A percentile compares a stretch with the other conserved stretches of the same genome.
Evolutionary conservation across 2,113 vertebrate species (phyloP).

Genomic region (Heterocephalus glaber): DNA sequence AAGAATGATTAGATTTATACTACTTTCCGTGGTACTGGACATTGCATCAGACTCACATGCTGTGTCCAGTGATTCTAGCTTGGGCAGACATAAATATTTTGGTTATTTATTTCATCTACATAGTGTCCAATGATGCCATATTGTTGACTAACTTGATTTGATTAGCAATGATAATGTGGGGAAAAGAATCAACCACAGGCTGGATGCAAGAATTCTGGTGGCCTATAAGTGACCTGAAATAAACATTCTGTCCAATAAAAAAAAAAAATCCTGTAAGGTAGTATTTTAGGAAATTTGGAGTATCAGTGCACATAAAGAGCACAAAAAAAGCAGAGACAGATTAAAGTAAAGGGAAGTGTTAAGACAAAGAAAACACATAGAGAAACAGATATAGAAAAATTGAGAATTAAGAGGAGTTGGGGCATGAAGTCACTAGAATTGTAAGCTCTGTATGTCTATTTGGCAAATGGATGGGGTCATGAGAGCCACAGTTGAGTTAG

Average conservation of each 20-base stretch:
- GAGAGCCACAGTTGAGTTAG: neutral
- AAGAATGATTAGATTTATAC: neutral
- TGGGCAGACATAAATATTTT: neutral
- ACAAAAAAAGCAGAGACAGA: neutral
- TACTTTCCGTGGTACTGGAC: neutral
- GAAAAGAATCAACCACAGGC: neutral
- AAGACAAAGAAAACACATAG: neutral
- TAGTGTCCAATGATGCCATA: neutral
- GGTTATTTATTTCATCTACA: neutral
- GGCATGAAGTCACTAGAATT: neutral
- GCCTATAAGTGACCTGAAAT: neutral
- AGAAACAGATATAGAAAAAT: neutral
- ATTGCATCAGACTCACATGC: neutral
- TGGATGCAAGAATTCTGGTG: neutral
- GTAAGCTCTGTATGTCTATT: neutral
- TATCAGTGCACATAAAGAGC: neutral
- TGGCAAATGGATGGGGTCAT: constrained; percentile 27
- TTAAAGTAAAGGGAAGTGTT: neutral
- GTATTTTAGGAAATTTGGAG: neutral
- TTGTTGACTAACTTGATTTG: neutral
- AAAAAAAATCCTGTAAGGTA: neutral
- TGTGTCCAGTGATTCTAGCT: neutral
- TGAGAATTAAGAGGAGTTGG: neutral
- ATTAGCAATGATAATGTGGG: neutral
- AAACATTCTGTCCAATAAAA: neutral